Evolutionary conservation across 2,888 invertebrate species (phyloP), one percentile per base, ranked within the genome.

Genomic region (Megaustenia siamemsis): DNA sequence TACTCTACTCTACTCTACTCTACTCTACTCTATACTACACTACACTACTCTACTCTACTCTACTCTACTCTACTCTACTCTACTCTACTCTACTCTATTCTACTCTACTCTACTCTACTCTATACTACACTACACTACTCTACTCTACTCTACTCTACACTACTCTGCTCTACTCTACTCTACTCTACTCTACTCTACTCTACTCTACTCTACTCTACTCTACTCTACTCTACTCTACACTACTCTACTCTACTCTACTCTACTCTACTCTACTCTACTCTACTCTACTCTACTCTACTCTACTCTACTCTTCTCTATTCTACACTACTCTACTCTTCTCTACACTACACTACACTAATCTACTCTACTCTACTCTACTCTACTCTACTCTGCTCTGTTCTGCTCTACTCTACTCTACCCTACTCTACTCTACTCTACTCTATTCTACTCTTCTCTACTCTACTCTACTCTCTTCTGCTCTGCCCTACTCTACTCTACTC

Each of bases 261-360:
- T 10, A 8, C 45, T 45, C 15, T 73, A 15, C 2, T 45, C 5
- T 73, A 73, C 38, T 45, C 73, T 73, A 73, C 73, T 45, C 73
- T 73, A 40, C 73, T 45, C 73, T 73, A 73, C 73, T 45, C 21
- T 73, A 73, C 73, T 45, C 21, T 73, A 73, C 43, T 45, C 21
- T 73, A 73, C 73, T 45, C 21, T 73, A 40, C 73, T 45, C 43
- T 73, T 43, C 73, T 45, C 43, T 73, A 40, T 45, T 45, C 43
- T 73, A 73, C 73, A n/a, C 21, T 73, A 40, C 73, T 45, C 21
- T 73, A 73, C 73, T n/a, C 21, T 73, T 43, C 43, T 45, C 15
- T 73, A 73, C 73, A n/a, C n/a, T 40, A 73, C 73, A n/a, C 15
- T 73, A 73, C 73, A n/a, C 15, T 73, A 73, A 40, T 45, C 18